These are phyloP conservation scores for Phenganax stokvisi DNA, from an alignment of 92 coral and sea anemone genomes.

Conservation along the genomic window DNA sequence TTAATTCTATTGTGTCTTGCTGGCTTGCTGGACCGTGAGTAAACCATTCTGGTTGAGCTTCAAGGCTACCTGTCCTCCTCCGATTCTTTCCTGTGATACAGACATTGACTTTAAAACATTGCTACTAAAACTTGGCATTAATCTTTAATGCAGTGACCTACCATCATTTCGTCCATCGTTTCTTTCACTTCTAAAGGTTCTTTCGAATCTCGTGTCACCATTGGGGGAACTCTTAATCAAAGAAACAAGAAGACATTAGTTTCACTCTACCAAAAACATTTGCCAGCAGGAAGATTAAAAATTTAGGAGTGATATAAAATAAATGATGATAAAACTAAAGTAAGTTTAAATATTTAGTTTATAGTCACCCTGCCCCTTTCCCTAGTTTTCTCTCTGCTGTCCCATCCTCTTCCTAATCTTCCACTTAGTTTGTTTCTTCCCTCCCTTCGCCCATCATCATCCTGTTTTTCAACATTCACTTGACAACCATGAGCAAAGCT, in stretches of 20 bases:
- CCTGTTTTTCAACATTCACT: slow-evolving; percentile 66
- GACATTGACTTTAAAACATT: background rate
- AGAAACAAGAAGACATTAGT: too few relatives aligned
- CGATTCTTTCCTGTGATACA: slow-evolving; percentile 41
- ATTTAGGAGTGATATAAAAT: too few relatives aligned
- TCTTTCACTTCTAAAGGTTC: background rate
- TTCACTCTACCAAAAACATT: too few relatives aligned
- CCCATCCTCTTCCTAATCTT: slow-evolving; percentile 82
- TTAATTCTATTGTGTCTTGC: slow-evolving; percentile 79
- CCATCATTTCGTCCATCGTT: background rate
- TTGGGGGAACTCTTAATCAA: slow-evolving; percentile 2
- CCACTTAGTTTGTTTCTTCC: slow-evolving; percentile 87
- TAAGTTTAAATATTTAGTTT: background rate
- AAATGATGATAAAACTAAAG: background rate
- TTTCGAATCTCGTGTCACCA: slow-evolving; percentile 7
- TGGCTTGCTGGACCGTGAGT: slow-evolving; percentile 85
- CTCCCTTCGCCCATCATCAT: slow-evolving; percentile 56
- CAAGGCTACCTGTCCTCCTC: slow-evolving; percentile 26
- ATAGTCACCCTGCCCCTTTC: slow-evolving; percentile 38
- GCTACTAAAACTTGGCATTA: background rate
- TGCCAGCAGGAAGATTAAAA: too few relatives aligned
- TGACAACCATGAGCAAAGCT: slow-evolving; percentile 98
- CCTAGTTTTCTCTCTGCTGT: slow-evolving; percentile 51
- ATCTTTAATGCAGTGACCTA: background rate
- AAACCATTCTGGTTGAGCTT: slow-evolving; percentile 85